Base-by-base conservation (phyloP, 1,140 invertebrate genomes). In the Hirudo medicinalis region DNA sequence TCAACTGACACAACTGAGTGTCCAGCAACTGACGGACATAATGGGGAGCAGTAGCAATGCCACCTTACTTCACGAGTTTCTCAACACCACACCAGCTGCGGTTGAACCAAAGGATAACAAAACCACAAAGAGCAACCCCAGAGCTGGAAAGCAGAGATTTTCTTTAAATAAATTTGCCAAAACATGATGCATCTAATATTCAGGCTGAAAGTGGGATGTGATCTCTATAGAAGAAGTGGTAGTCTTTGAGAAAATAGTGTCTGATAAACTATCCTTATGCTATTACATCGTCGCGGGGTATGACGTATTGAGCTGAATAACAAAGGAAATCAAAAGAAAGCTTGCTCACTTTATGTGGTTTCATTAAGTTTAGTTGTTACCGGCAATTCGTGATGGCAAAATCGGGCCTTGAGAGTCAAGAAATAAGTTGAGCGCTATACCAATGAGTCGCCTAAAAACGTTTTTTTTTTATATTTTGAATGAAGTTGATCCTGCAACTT, bases 1-100 rank as follows among this genome's bases (percentile, higher is more conserved):
- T 74, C 89, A 88, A 49, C 81, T 97, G 69, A 86, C 78, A 55
- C 76, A 80, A 25, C 68, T 85, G 15, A 75, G 79, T 36, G 74
- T 80, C 43, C 85, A 87, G 71, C 85, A 90, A 77, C 76, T 92
- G 67, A 77, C 77, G 27, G 82, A 86, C 72, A 82, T 91, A 54
- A 76, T 92, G 72, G 87, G 86, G 74, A 90, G 80, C 77, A 76
- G 78, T 53, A 73, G 69, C 29, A 75, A 79, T 76, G 84, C 84
- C 15, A 77, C 81, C 73, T 75, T 76, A 43, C 75, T 85, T 8
- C 80, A 80, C 74, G 74, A 79, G 40, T 82, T 83, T 71, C 76
- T 85, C 20, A 82, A 84, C 72, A 75, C 74, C 60, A 69, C 73
- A 32, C 19, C 40, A n/a, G 2, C 36, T 17, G 0, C 19, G 0